Conservation (phyloP, 2,797 vertebrate species). For the Uromys caudimaculatus region DNA sequence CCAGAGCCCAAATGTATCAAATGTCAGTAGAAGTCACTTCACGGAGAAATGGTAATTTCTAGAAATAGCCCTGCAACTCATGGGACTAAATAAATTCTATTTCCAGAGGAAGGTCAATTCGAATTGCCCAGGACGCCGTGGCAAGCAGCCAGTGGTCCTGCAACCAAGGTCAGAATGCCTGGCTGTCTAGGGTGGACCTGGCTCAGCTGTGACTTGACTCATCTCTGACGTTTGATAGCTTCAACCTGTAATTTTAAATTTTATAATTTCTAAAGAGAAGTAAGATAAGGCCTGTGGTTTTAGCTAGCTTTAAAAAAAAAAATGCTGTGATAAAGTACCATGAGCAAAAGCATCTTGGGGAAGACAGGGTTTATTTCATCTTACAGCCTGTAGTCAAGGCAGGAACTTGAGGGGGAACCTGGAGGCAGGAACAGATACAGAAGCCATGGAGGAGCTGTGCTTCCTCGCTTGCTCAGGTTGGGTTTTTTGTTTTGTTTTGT, state of each 20-base stretch:
- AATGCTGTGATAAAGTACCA: neutral
- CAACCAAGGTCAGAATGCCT: neutral
- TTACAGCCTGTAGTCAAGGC: neutral
- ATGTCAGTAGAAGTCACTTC: slow-evolving; percentile 12
- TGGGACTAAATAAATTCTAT: neutral
- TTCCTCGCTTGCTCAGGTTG: neutral
- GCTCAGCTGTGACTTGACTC: neutral
- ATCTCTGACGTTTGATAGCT: neutral
- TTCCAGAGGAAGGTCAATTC: slow-evolving; percentile 9
- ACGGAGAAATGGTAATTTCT: slow-evolving; percentile 21
- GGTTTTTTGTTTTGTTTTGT: too few relatives aligned
- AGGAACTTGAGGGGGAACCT: neutral
- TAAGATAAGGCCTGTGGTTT: neutral
- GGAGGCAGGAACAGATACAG: neutral
- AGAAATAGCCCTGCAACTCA: slow-evolving; percentile 43
- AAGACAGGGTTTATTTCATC: neutral
- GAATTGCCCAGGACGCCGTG: neutral
- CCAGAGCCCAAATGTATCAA: neutral
- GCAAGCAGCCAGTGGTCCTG: neutral
- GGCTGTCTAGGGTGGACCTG: neutral
- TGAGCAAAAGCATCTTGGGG: neutral
- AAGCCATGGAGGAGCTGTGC: neutral
- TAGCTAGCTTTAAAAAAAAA: neutral
- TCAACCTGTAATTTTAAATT: slow-evolving; percentile 14
- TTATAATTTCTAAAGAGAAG: neutral